Conservation (phyloP, 2,797 vertebrate species). For the Falco rusticolus region DNA sequence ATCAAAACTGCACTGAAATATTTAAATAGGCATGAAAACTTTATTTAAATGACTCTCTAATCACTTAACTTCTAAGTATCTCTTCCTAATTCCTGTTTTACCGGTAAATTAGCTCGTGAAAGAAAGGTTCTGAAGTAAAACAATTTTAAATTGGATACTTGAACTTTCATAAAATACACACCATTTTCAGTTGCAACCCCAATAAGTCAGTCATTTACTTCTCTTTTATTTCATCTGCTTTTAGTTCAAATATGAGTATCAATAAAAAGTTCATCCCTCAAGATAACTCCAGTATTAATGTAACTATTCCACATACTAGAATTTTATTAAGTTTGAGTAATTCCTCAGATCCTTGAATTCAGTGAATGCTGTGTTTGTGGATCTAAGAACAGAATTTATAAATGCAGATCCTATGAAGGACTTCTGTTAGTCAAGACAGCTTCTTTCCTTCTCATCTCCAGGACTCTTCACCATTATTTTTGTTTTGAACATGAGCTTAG, state of each 20-base stretch:
- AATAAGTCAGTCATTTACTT: not conserved
- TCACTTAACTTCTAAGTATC: not conserved
- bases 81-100: not conserved
- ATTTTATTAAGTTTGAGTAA: not conserved
- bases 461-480: not conserved
- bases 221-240: not conserved
- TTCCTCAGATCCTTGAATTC: not conserved
- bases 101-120: not conserved
- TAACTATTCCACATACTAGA: not conserved
- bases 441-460: not conserved
- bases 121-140: not conserved
- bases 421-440: not conserved
- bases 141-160: not conserved
- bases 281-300: not conserved
- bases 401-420: not conserved
- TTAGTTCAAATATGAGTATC: not conserved
- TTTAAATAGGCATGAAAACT: not conserved
- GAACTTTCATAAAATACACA: not conserved
- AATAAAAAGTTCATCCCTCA: not conserved
- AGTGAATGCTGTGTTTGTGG: not conserved
- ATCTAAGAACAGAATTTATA: not conserved
- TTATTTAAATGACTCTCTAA: not conserved
- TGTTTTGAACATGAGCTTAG: not conserved
- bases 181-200: not conserved
- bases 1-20: not conserved